Evolutionary conservation across 1,140 invertebrate species (phyloP), one percentile per base, ranked within the genome.

Genomic region (Dermatophagoides farinae): DNA sequence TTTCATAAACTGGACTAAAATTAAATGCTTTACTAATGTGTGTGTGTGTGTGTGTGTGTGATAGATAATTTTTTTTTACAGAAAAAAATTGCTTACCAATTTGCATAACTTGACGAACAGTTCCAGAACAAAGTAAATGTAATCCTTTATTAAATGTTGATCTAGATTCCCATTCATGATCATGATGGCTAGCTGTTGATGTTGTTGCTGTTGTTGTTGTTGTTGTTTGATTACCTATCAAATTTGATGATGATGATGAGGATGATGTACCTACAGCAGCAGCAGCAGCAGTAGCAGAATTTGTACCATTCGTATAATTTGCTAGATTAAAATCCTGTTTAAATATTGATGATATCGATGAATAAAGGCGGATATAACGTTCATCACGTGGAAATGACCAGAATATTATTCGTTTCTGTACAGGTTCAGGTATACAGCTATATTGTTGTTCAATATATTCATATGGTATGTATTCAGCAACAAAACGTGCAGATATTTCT

Each of bases 311-410:
- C 1, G 41, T 43, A 50, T 20, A 12, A 23, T 14, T 12, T 12
- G 47, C 12, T 14, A 14, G 12, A 18, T 16, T 18, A 50, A 25
- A n/a, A 50, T 55, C 53, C 14, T 39, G 38, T 25, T 55, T 55
- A 18, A 55, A 55, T 5, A 55, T 55, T 16, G 53, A 55, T 39
- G 53, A 55, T 71, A 86, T 77, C 64, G 84, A 86, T 60, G 83
- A 86, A 73, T 88, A 88, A 83, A 88, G 87, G 71, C 82, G 85
- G 70, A 88, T 87, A 74, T 87, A 84, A 67, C 80, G 75, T 72
- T 88, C 85, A 72, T 86, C 82, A 65, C 85, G 73, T 62, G 85
- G 86, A 72, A 88, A 88, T 58, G 85, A 86, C 84, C 85, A 87
- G 75, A 80, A 88, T 68, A 88, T 85, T 69, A 88, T 84, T 69